Evolutionary conservation across 2,113 vertebrate species (phyloP).

Genomic region (Charina bottae): DNA sequence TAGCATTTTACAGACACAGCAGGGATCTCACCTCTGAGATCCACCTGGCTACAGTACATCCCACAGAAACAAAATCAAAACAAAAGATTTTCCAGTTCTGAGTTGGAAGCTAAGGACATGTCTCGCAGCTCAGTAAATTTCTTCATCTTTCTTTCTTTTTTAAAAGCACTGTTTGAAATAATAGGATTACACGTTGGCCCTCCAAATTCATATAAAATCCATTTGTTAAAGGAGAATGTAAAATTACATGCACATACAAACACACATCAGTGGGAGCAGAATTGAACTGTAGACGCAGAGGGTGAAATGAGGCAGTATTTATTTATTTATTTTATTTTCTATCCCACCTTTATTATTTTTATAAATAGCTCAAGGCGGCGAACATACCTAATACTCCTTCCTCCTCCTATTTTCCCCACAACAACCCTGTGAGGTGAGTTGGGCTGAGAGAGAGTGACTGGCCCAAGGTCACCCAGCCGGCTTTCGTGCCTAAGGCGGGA

Average conservation of each 20-base stretch:
- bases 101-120: slow-evolving; percentile 50
- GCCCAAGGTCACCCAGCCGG: too few species aligned
- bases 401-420: too few species aligned
- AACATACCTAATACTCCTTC: too few species aligned
- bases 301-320: slow-evolving; percentile 70
- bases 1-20: slow-evolving; percentile 64
- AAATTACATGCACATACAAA: slow-evolving; percentile 71
- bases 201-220: slow-evolving; percentile 74
- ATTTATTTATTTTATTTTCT: too few species aligned
- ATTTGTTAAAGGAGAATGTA: slow-evolving; percentile 70
- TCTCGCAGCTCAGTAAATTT: slow-evolving; percentile 65
- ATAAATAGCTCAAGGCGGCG: too few species aligned
- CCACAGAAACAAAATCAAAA: slow-evolving; percentile 64
- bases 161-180: slow-evolving; percentile 30
- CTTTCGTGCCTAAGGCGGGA: too few species aligned
- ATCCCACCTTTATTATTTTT: too few species aligned
- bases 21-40: slow-evolving; percentile 64
- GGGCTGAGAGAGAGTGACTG: too few species aligned
- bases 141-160: slow-evolving; percentile 54
- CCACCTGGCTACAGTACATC: slow-evolving; percentile 49
- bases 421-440: too few species aligned
- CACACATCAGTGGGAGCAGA: slow-evolving; percentile 12
- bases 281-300: slow-evolving; percentile 62
- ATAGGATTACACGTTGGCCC: slow-evolving; percentile 64
- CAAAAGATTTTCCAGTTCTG: slow-evolving; percentile 66